phyloP scores from a whole-genome alignment of 1,140 invertebrate species.

The Bombyx mandarina region DNA sequence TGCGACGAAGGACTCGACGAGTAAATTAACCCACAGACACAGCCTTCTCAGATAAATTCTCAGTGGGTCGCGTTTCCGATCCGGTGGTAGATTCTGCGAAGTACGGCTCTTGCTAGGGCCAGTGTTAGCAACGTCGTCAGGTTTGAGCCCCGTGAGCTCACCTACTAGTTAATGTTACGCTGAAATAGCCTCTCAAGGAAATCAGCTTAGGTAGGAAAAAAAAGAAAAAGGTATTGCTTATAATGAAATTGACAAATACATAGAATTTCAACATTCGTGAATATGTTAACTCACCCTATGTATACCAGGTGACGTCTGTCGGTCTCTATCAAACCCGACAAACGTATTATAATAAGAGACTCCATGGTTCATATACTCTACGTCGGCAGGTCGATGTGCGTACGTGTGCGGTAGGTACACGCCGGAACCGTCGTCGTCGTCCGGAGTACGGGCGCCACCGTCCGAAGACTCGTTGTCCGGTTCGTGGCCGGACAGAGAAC shows the following conservation, averaged over 20 bases:
- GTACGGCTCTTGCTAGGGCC: too few species aligned
- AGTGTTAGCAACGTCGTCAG: too few species aligned
- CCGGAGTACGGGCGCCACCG: constrained; percentile 75
- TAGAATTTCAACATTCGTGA: neutral
- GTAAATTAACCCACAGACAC: too few species aligned
- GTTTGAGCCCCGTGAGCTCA: too few species aligned
- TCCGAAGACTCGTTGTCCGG: constrained; percentile 80
- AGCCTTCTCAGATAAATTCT: too few species aligned
- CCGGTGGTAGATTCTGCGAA: too few species aligned
- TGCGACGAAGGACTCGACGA: neutral
- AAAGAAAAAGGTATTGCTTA: neutral
- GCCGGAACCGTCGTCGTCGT: constrained; percentile 65
- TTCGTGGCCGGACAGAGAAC: constrained; percentile 75
- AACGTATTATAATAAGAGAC: constrained; percentile 74
- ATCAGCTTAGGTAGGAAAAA: too few species aligned
- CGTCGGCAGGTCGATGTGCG: constrained; percentile 33
- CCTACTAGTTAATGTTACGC: too few species aligned
- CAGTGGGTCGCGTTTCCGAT: too few species aligned
- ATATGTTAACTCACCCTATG: constrained; percentile 47
- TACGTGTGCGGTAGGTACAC: constrained; percentile 73
- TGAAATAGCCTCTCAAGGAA: neutral
- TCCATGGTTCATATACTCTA: constrained; percentile 70
- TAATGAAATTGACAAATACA: neutral
- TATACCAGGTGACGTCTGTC: constrained; percentile 52
- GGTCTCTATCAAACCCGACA: constrained; percentile 67